Percentiles rank a stretch among this genome's conserved stretches.
phyloP scores from a whole-genome alignment of 1,140 invertebrate genomes.

The Leptinotarsa lineolata region DNA sequence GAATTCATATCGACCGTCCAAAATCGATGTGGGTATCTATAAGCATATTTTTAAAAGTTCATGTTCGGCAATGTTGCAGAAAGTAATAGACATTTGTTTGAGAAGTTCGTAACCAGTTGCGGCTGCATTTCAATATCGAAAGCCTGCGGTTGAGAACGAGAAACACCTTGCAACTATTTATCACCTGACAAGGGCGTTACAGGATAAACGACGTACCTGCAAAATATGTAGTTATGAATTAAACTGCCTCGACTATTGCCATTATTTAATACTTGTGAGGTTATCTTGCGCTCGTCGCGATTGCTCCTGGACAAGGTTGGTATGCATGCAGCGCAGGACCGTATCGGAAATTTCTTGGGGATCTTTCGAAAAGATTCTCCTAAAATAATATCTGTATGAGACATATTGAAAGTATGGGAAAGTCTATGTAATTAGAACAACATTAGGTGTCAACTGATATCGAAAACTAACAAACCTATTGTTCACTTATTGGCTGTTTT shows the following conservation, averaged over 20 bases:
- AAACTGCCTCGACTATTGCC: slow-evolving; percentile 8
- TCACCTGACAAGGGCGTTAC: slow-evolving; percentile 4
- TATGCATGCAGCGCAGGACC: slow-evolving; percentile 5
- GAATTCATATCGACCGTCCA: too few relatives aligned
- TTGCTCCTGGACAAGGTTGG: slow-evolving; percentile 25
- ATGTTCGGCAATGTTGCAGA: not conserved
- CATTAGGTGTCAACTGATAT: too few relatives aligned
- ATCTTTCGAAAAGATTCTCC: too few relatives aligned
- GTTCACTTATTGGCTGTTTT: too few relatives aligned
- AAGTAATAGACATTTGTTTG: not conserved
- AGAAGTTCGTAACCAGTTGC: not conserved
- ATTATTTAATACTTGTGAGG: slow-evolving; percentile 14
- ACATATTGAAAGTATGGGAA: too few relatives aligned
- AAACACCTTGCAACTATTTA: not conserved
- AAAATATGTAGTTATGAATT: slow-evolving; percentile 16
- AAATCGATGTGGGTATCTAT: too few relatives aligned
- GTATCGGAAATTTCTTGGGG: not conserved
- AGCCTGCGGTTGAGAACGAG: not conserved
- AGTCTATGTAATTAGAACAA: too few relatives aligned
- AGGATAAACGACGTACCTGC: slow-evolving; percentile 4
- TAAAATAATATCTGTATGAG: too few relatives aligned
- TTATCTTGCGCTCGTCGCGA: slow-evolving; percentile 14
- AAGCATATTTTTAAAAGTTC: too few relatives aligned
- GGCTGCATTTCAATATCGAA: not conserved
- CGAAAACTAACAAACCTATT: too few relatives aligned